Conservation (phyloP, 23 tunicate species). For the Diplosoma virens region DNA sequence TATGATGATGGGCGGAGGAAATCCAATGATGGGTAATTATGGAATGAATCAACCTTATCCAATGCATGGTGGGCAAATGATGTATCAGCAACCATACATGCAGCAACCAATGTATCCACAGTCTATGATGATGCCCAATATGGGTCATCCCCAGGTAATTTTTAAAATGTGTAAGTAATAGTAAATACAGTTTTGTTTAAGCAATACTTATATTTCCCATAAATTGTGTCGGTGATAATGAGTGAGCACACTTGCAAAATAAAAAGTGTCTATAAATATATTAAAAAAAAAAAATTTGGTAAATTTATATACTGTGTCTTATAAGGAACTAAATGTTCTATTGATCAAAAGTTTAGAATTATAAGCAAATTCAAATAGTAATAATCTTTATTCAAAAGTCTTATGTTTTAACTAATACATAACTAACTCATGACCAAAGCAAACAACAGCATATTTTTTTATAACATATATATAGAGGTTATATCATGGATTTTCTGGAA, state of each 20-base stretch:
- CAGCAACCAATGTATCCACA: slow-evolving; percentile 54
- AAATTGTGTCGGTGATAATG: too few relatives aligned
- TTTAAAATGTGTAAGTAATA: not conserved
- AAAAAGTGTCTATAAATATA: too few relatives aligned
- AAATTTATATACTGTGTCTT: too few relatives aligned
- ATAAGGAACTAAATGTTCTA: not conserved
- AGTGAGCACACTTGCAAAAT: too few relatives aligned
- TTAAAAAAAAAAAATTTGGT: not conserved
- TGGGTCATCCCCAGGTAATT: slow-evolving; percentile 43
- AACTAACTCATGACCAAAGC: too few relatives aligned
- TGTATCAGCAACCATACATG: slow-evolving; percentile 47
- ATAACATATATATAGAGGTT: too few relatives aligned
- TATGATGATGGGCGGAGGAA: not conserved
- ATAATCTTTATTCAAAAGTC: too few relatives aligned
- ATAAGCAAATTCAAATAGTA: too few relatives aligned
- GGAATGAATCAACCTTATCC: slow-evolving; percentile 25
- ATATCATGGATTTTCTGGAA: too few relatives aligned
- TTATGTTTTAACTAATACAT: too few relatives aligned
- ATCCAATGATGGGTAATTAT: slow-evolving; percentile 26
- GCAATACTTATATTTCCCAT: too few relatives aligned
- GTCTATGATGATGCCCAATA: slow-evolving; percentile 38
- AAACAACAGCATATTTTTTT: too few relatives aligned
- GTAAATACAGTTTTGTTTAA: not conserved
- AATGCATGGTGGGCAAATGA: slow-evolving; percentile 10
- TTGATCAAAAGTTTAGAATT: not conserved